These are phyloP conservation scores for Epizoanthus stellaris DNA, from an alignment of 92 coral and sea anemone species.

Conservation along the genomic window DNA sequence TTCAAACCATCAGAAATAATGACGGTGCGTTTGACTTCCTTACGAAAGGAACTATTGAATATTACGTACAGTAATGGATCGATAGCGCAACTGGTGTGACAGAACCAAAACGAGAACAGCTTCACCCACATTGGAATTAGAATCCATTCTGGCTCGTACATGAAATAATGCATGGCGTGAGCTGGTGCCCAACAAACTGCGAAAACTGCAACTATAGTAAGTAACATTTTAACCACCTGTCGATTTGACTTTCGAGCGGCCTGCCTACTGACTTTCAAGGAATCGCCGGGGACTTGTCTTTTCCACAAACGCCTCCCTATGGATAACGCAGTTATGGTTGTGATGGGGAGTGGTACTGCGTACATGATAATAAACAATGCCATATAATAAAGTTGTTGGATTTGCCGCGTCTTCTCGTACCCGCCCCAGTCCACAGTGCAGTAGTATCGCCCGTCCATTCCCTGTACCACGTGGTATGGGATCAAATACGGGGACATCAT, in stretches of 20 bases:
- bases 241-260: constrained; percentile 58
- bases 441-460: constrained; percentile 45
- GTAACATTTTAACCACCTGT: constrained; percentile 66
- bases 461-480: constrained; percentile 43
- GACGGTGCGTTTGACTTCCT: constrained; percentile 9
- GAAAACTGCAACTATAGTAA: constrained; percentile 66
- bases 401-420: constrained; percentile 24
- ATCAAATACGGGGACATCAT: constrained; percentile 73
- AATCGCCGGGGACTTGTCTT: constrained; percentile 58
- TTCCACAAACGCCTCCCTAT: constrained; percentile 71
- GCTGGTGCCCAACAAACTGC: constrained; percentile 79
- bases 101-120: constrained; percentile 77
- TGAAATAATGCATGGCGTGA: constrained; percentile 69
- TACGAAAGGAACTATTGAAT: constrained; percentile 46
- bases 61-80: constrained; percentile 64
- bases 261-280: constrained; percentile 4
- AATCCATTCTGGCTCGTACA: constrained; percentile 24
- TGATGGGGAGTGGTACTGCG: constrained; percentile 62
- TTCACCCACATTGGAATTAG: constrained; percentile 40
- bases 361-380: constrained; percentile 68
- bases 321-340: constrained; percentile 52
- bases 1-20: neutral
- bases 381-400: constrained; percentile 54
- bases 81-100: constrained; percentile 75
- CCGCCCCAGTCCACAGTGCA: constrained; percentile 65